Base-by-base conservation (phyloP, 2,797 vertebrate species). In the Hydrophis major region DNA sequence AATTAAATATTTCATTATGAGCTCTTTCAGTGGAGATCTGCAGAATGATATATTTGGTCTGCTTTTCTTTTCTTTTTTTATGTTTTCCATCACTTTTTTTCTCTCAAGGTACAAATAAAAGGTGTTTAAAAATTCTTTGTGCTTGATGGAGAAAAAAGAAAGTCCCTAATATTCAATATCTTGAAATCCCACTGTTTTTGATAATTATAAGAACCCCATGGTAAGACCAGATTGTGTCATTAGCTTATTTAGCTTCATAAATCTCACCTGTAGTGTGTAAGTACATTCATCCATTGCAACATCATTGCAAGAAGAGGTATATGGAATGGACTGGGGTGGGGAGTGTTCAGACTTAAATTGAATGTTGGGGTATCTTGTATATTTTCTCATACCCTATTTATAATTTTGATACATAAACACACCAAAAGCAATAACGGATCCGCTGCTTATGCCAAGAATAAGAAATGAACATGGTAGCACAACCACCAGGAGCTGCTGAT, bases 1-100 rank as follows among this genome's bases (percentile, higher is more conserved):
- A 90, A 94, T 90, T 92, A 92, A 90, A 88, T 94, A 94, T 90
- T 90, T 94, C 91, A 88, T 90, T 90, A 94, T 88, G 32, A 63
- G 22, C 57, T 87, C 27, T 88, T 83, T 61, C 89, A 63, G 56
- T 88, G 27, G 61, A 88, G 50, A 90, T 92, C 25, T 50, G 14
- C 18, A n/a, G 53, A n/a, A 90, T 88, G 57, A 90, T 22, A 63
- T 56, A 61, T 90, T 74, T 22, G 22, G 63, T 87, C 18, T 83
- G 86, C 13, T 92, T 90, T 90, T 25, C n/a, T 92, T 90, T 42
- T 42, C 42, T 42, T 42, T 53, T 90, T 90, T 86, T 83, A 90
- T 87, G 18, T 78, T 1, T 78, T 92, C 88, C 12, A 55, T 88
- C 16, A 4, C 53, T 18, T 53, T 90, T 92, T 88, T 55, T 10